Base-by-base conservation (phyloP, 2,113 vertebrate genomes). In the Pica pica region DNA sequence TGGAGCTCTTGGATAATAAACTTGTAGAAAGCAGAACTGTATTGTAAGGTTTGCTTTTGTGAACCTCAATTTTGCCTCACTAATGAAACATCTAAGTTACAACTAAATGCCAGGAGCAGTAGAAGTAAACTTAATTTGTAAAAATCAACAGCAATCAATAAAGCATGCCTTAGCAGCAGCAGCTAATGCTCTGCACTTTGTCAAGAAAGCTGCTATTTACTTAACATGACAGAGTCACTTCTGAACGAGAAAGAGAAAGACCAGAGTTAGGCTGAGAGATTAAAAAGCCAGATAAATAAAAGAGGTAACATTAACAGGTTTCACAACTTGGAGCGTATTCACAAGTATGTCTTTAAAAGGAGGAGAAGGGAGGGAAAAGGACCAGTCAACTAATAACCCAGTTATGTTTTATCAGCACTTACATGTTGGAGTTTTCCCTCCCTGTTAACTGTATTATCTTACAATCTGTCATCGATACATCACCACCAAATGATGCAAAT, bases 111-210 rank as follows among this genome's bases (percentile, higher is more conserved):
- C 17, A 13, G 55, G 79, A 94, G 68, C 67, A 59, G 30, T 28
- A 68, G 59, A 80, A 90, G 47, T 73, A 92, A 93, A 79, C 41
- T 83, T 83, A 76, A 94, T 94, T 91, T 84, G 71, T 89, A 93
- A 83, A 89, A 80, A 74, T 14, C 55, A 84, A 27, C 23, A 92
- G 55, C 49, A 86, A 52, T 91, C 85, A 74, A 93, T 77, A 91
- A 86, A 92, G 64, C 64, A 56, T 49, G 47, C 75, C 50, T 93
- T 55, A 90, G 55, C 49, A 87, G 55, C 42, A 92, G 55, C 42
- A 92, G 46, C 41, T 91, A 76, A 63, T 22, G 30, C 53, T 52
- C 37, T 27, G 17, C 59, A 61, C 53, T 89, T 76, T 56, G 53
- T 74, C 82, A 88, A 67, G 91, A 91, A 84, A 78, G 17, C 46